phyloP scores from a whole-genome alignment of 1,140 invertebrate species.

The Leguminivora glycinivorella region DNA sequence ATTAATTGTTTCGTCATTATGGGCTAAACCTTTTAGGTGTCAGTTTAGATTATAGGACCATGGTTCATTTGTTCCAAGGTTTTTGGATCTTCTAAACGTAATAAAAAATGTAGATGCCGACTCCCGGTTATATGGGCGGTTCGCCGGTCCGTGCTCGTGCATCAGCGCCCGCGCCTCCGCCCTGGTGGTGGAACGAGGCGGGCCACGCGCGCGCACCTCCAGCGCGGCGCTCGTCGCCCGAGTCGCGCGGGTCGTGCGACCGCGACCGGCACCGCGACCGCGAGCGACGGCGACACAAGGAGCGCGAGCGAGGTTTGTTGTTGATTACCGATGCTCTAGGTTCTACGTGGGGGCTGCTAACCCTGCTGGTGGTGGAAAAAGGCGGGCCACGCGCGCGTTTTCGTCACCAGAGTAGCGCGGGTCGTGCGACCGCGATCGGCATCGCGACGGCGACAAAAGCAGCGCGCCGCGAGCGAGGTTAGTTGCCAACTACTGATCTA shows the following conservation, averaged over 20 bases:
- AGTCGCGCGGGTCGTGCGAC: constrained; percentile 52
- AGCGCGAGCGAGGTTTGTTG: constrained; percentile 1
- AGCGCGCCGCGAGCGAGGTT: constrained; percentile 8
- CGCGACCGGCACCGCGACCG: constrained; percentile 38
- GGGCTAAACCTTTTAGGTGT: no score
- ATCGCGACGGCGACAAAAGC: constrained; percentile 29
- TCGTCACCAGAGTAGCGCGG: constrained; percentile 58
- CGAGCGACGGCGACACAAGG: constrained; percentile 36
- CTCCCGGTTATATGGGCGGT: constrained; percentile 37
- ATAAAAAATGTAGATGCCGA: constrained; percentile 34
- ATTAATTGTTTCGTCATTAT: no score
- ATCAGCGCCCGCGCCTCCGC: constrained; percentile 56
- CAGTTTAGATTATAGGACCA: no score
- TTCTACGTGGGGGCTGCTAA: no score
- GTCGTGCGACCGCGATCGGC: constrained; percentile 40
- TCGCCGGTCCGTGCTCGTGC: constrained; percentile 50
- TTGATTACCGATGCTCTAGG: no score
- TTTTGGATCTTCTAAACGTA: constrained; percentile 30
- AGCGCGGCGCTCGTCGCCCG: constrained; percentile 51
- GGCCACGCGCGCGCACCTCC: constrained; percentile 37
- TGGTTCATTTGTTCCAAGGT: background rate
- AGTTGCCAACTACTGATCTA: no score
- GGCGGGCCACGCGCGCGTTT: constrained; percentile 30
- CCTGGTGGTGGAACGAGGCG: constrained; percentile 57
- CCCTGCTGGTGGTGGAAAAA: constrained; percentile 63